Percentiles rank a stretch among this genome's conserved stretches.
Evolutionary conservation across 1,140 invertebrate species (phyloP).

Genomic region (Cardiocondyla obscurior): DNA sequence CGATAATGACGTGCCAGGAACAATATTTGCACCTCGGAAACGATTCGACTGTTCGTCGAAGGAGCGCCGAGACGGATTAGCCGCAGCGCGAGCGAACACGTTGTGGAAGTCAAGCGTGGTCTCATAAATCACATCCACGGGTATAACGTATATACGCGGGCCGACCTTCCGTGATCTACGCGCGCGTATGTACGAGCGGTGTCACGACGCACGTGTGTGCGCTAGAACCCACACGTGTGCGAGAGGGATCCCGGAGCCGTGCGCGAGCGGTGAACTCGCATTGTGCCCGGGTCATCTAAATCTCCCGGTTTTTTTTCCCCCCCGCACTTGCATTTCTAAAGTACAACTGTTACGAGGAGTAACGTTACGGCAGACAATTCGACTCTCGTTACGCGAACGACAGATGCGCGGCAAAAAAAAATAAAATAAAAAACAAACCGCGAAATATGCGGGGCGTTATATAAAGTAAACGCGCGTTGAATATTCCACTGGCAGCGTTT

Average conservation of each 20-base stretch:
- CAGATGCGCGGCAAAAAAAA: neutral
- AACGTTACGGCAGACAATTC: neutral
- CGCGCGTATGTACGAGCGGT: neutral
- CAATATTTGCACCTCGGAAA: conserved; percentile 40
- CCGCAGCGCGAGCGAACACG: conserved; percentile 36
- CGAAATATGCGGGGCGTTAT: neutral
- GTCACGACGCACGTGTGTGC: neutral
- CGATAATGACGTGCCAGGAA: neutral
- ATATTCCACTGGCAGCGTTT: neutral
- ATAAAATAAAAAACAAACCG: neutral
- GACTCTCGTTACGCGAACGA: neutral
- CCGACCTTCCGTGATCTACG: conserved; percentile 37
- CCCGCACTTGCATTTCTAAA: neutral
- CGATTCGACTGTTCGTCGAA: conserved; percentile 22
- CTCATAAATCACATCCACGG: conserved; percentile 61
- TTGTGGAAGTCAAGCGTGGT: conserved; percentile 53
- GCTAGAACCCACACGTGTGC: neutral
- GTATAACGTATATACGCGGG: conserved; percentile 39
- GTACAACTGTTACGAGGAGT: neutral
- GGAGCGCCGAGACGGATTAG: conserved; percentile 45
- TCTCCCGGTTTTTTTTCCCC: neutral
- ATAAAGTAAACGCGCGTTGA: neutral
- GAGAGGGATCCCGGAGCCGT: neutral
- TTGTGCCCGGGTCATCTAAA: neutral
- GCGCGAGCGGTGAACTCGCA: neutral